Evolutionary conservation across 2,113 vertebrate genomes (phyloP), one percentile per base, ranked within the genome.

Genomic region (Microcebus jonahi): DNA sequence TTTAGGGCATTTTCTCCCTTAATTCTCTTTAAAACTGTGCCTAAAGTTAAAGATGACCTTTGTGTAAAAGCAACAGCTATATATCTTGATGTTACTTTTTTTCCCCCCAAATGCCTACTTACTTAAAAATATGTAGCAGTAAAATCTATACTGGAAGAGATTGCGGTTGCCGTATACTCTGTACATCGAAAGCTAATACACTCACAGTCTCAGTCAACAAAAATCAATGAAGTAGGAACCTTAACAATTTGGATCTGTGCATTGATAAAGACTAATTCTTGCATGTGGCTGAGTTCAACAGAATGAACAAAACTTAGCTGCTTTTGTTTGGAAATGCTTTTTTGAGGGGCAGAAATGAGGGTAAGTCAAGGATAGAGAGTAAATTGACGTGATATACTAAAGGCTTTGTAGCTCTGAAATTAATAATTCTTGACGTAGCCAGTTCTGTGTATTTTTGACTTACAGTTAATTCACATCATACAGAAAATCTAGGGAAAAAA

Each of bases 211-310:
- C 15, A 11, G 59, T 70, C 39, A 92, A 89, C 45, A 31, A 90
- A 94, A 95, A 92, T 82, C 90, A 96, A 36, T 80, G 59, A 90
- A 92, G 80, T 67, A 73, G 92, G 34, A 76, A 42, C 25, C 71
- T 86, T 88, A 85, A 68, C 61, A 53, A 42, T 71, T 71, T 57
- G 61, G 50, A 70, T 87, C n/a, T 92, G 86, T 6, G 42, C 18
- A 5, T 55, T 79, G 82, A 68, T 88, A 88, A 88, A 96, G 70
- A 92, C 42, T 68, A 75, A 31, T 59, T 53, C 18, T 45, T 76
- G 34, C 50, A 55, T 80, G n/a, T 48, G 79, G 65, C 34, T 82
- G 53, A 75, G 53, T 67, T 88, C 55, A 85, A n/a, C 55, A 34
- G 55, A 90, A 79, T 89, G 65, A 93, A 80, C 39, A 88, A 65